Evolutionary conservation across 2,797 vertebrate species (phyloP).

Genomic region (Lithobates pipiens): DNA sequence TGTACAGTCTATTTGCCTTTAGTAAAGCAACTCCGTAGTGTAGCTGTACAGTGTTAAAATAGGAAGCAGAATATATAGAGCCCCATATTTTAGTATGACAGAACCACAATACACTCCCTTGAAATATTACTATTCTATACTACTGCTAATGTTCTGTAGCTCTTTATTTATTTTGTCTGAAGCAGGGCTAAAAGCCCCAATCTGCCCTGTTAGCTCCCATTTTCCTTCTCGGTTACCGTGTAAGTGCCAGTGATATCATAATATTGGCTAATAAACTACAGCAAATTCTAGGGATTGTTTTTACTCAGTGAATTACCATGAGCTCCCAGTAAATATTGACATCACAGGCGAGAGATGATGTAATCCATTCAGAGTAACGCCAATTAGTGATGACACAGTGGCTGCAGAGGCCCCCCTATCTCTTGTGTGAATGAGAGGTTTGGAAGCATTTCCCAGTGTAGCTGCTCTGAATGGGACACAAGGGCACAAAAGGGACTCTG

Average conservation of each 20-base stretch:
- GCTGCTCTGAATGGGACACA: slow-evolving; percentile 56
- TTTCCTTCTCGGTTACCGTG: background rate
- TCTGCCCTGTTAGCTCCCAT: background rate
- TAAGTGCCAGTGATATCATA: background rate
- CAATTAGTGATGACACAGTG: slow-evolving; percentile 45
- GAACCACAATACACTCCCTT: too few relatives aligned
- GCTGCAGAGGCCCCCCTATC: slow-evolving; percentile 9
- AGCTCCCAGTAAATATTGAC: slow-evolving; percentile 46
- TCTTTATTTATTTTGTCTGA: too few relatives aligned
- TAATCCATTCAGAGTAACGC: slow-evolving; percentile 21
- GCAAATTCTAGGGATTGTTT: background rate
- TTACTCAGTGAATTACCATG: background rate
- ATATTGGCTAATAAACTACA: background rate
- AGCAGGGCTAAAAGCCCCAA: too few relatives aligned
- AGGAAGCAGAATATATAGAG: too few relatives aligned
- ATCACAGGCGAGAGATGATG: slow-evolving; percentile 38
- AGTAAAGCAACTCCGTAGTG: too few relatives aligned
- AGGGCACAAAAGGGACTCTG: slow-evolving; percentile 56
- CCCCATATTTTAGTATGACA: too few relatives aligned
- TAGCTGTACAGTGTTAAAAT: too few relatives aligned
- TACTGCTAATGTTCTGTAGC: too few relatives aligned
- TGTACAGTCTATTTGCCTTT: too few relatives aligned
- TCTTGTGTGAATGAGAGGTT: slow-evolving; percentile 41
- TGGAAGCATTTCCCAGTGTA: slow-evolving; percentile 56
- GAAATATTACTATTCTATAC: too few relatives aligned